Base-by-base conservation (phyloP, 2,888 invertebrate species). In the Hirtodrosophila alboralis region DNA sequence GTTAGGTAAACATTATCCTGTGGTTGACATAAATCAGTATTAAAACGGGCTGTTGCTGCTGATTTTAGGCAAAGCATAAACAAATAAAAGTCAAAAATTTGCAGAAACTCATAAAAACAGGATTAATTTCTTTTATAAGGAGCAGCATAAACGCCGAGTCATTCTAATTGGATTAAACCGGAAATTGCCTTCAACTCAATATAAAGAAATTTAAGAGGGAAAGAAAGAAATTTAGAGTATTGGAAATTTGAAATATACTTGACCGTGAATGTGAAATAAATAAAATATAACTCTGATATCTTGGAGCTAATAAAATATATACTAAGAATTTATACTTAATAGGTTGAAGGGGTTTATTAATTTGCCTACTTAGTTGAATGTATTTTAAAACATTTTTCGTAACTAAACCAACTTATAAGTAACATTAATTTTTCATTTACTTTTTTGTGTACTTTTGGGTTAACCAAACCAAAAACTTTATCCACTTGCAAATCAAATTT, bases 11-110 rank as follows among this genome's bases (percentile, higher is more conserved):
- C 66, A 84, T 84, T 58, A 66, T 54, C 66, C 84, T 77, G 83
- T 48, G 81, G 75, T 70, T 84, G 77, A 75, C 85, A 79, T 79
- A 85, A 83, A 79, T 79, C 78, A 83, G 65, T 68, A 71, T 79
- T 83, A 63, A 78, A 48, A 62, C 36, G 27, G 44, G 52, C 45
- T 26, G 41, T 36, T 18, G 40, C 60, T 43, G 60, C 54, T 67
- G 73, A 69, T 37, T 27, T 38, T 28, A 23, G 30, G 41, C 6
- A n/a, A 13, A 10, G 12, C n/a, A 12, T 23, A 47, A 23, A 36
- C 27, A 43, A 37, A 43, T 37, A 31, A 8, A 37, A 49, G 37
- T 9, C 38, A 0, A 9, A 43, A 21, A 31, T 45, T 59, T 30
- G 45, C 38, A 37, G 40, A 47, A 53, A 66, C 33, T 54, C 68